Evolutionary conservation across 2,113 vertebrate species (phyloP).

Genomic region (Sclerurus mexicanus): DNA sequence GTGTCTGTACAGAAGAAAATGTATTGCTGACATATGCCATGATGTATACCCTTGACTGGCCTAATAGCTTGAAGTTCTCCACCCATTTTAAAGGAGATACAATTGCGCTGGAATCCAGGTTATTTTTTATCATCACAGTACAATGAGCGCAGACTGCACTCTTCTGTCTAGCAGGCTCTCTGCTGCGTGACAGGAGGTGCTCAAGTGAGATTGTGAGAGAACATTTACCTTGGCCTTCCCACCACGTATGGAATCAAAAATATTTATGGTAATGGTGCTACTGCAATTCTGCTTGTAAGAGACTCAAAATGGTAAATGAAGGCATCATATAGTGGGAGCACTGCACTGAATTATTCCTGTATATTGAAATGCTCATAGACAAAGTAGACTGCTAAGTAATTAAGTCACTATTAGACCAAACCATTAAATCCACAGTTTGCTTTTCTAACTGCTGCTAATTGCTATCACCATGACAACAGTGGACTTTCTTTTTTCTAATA

Average conservation of each 20-base stretch:
- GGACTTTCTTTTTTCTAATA: conserved; percentile 38
- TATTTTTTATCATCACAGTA: conserved; percentile 16
- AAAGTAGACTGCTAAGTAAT: conserved; percentile 50
- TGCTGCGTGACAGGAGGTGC: not conserved
- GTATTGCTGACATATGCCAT: not conserved
- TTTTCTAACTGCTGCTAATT: conserved; percentile 69
- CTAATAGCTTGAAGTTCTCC: conserved; percentile 2
- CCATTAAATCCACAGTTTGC: conserved; percentile 59
- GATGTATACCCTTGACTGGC: not conserved
- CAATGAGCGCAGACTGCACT: not conserved
- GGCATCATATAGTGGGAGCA: not conserved
- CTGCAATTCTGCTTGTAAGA: conserved; percentile 40
- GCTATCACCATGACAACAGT: conserved; percentile 66
- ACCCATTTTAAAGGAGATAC: not conserved
- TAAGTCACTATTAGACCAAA: conserved; percentile 60
- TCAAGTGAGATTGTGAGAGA: conserved; percentile 4
- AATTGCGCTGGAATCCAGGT: not conserved
- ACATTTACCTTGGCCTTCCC: conserved; percentile 16
- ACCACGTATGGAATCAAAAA: not conserved
- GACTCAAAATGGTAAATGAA: conserved; percentile 9
- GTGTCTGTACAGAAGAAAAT: not conserved
- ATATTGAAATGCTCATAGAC: conserved; percentile 32
- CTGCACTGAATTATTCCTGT: conserved; percentile 10
- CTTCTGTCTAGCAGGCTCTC: conserved; percentile 25
- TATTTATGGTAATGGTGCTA: conserved; percentile 14